Evolutionary conservation across 2,888 invertebrate genomes (phyloP).

Genomic region (Aphidius colemani): DNA sequence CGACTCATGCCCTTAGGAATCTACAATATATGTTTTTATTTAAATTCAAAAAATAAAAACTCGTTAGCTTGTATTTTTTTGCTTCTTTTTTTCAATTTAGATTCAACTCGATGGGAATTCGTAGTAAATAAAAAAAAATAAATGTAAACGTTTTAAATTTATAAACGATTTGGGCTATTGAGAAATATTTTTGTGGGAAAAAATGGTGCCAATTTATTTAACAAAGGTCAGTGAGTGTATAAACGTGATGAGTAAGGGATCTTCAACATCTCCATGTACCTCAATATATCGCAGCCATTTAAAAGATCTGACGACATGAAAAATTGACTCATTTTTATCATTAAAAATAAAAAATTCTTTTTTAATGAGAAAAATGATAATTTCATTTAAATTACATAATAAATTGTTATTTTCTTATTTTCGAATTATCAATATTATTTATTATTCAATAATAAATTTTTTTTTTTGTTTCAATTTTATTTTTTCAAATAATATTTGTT

Average conservation of each 20-base stretch:
- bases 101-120: constrained; percentile 29
- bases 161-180: constrained; percentile 11
- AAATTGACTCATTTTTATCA: constrained; percentile 12
- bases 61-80: too few relatives aligned
- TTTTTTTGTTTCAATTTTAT: too few relatives aligned
- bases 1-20: constrained; percentile 14
- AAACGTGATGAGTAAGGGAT: too few relatives aligned
- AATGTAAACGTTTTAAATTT: constrained; percentile 18
- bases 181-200: constrained; percentile 16
- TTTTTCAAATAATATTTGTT: too few relatives aligned
- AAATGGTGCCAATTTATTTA: constrained; percentile 35
- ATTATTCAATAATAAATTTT: too few relatives aligned
- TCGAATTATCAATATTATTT: too few relatives aligned
- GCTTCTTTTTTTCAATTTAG: constrained; percentile 21
- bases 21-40: too few relatives aligned
- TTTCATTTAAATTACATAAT: too few relatives aligned
- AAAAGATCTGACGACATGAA: constrained; percentile 15
- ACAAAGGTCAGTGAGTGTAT: constrained; percentile 28
- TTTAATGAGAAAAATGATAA: too few relatives aligned
- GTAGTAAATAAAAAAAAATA: constrained; percentile 27
- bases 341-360: not conserved
- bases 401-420: too few relatives aligned
- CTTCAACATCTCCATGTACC: too few relatives aligned
- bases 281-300: too few relatives aligned
- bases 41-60: constrained; percentile 15